Evolutionary conservation across 2,888 invertebrate species (phyloP).

Genomic region (Protophormia terraenovae): DNA sequence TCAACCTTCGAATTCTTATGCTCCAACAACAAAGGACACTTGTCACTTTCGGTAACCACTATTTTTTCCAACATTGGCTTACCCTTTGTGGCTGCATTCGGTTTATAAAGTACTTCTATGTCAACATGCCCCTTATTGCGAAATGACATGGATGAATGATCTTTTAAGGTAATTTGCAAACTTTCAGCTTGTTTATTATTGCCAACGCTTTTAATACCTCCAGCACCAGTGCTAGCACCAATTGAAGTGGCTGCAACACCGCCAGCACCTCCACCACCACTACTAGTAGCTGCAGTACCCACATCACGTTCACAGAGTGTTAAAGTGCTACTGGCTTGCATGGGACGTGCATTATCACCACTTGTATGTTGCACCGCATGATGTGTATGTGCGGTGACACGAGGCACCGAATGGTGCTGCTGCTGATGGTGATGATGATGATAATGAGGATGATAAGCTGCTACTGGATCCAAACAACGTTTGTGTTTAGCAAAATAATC

Average conservation of each 20-base stretch:
- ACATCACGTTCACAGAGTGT: slow-evolving; percentile 76
- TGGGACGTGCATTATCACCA: slow-evolving; percentile 65
- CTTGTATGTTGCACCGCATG: slow-evolving; percentile 72
- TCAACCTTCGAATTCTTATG: slow-evolving; percentile 58
- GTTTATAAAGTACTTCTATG: slow-evolving; percentile 87
- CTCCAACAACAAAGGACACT: slow-evolving; percentile 70
- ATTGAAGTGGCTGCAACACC: slow-evolving; percentile 16
- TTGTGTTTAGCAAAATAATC: slow-evolving; percentile 78
- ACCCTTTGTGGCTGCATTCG: slow-evolving; percentile 81
- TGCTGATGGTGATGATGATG: slow-evolving; percentile 71
- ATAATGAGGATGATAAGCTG: slow-evolving; percentile 72
- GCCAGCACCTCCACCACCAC: slow-evolving; percentile 60
- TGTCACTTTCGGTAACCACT: slow-evolving; percentile 77
- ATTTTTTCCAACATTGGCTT: slow-evolving; percentile 84
- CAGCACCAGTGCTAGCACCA: slow-evolving; percentile 66
- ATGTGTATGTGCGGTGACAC: slow-evolving; percentile 66
- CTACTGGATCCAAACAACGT: slow-evolving; percentile 75
- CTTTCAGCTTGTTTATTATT: slow-evolving; percentile 76
- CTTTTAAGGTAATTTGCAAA: slow-evolving; percentile 80
- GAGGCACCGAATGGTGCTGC: slow-evolving; percentile 62
- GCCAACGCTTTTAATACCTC: slow-evolving; percentile 69
- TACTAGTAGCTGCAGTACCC: slow-evolving; percentile 63
- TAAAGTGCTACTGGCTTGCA: slow-evolving; percentile 72
- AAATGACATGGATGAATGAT: slow-evolving; percentile 86
- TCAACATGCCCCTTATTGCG: slow-evolving; percentile 85